phyloP scores from a whole-genome alignment of 2,797 vertebrate genomes.

The Enteromius afrohamiltoni region DNA sequence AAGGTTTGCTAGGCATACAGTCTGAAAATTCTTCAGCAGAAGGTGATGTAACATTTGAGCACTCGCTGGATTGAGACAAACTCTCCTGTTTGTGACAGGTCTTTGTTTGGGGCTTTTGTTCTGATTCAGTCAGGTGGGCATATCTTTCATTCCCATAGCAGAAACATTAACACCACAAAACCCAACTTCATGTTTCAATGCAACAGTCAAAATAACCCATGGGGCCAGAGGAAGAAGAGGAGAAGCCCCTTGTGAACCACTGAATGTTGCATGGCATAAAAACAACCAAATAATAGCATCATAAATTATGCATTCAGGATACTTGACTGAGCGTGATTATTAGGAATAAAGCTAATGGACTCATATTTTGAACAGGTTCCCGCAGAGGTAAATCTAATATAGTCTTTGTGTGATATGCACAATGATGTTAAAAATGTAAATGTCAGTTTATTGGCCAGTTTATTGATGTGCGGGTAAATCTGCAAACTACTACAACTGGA shows the following conservation, averaged over 20 bases:
- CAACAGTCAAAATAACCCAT: slow-evolving; percentile 44
- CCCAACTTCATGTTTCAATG: slow-evolving; percentile 41
- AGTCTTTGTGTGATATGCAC: slow-evolving; percentile 9
- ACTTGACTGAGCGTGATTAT: slow-evolving; percentile 51
- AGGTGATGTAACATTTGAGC: slow-evolving; percentile 56
- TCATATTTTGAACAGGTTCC: slow-evolving; percentile 45
- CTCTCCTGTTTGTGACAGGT: slow-evolving; percentile 44
- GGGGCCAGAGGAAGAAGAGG: slow-evolving; percentile 36
- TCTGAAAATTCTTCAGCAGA: slow-evolving; percentile 46
- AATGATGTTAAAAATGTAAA: background rate
- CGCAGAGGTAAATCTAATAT: slow-evolving; percentile 32
- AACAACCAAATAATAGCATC: slow-evolving; percentile 53
- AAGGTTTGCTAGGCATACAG: slow-evolving; percentile 3
- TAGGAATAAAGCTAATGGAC: slow-evolving; percentile 50
- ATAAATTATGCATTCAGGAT: slow-evolving; percentile 59
- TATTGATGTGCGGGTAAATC: background rate
- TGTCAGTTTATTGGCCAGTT: background rate
- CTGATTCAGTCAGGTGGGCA: slow-evolving; percentile 61
- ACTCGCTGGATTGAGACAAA: slow-evolving; percentile 54
- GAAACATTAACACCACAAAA: slow-evolving; percentile 62
- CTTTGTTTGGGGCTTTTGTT: slow-evolving; percentile 62
- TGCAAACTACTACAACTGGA: background rate
- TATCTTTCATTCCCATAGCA: slow-evolving; percentile 59
- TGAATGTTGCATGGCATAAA: slow-evolving; percentile 39
- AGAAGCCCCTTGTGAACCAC: slow-evolving; percentile 46